Conservation (phyloP, 1,140 invertebrate species). For the Bombus sibiricus region DNA sequence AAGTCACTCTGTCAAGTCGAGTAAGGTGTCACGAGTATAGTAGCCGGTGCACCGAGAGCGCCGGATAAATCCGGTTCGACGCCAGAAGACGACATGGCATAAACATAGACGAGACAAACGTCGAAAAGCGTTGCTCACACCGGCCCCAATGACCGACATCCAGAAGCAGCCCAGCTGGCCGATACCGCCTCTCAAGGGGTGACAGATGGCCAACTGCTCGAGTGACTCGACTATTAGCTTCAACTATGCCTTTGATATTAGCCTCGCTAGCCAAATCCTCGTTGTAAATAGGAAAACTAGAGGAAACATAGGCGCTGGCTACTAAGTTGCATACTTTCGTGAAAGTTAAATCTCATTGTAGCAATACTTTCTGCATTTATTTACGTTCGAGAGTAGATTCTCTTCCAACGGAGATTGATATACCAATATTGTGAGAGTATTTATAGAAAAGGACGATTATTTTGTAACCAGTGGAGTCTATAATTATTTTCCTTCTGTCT, state of each 20-base stretch:
- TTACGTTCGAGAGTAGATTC: too few relatives aligned
- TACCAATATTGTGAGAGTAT: too few relatives aligned
- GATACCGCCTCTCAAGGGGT: neutral
- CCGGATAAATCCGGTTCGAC: conserved; percentile 76
- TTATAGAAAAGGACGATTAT: neutral
- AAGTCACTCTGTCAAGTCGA: conserved; percentile 75
- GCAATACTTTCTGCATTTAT: too few relatives aligned
- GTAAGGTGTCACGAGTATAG: conserved; percentile 73
- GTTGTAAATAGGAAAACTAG: too few relatives aligned
- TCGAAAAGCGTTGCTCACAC: conserved; percentile 51
- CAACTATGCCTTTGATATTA: neutral
- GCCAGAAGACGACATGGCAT: conserved; percentile 63
- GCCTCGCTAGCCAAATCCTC: too few relatives aligned
- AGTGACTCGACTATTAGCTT: neutral
- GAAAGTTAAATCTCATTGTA: too few relatives aligned
- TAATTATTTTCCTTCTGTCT: too few relatives aligned
- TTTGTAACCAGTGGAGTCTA: neutral
- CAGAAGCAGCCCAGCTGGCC: neutral
- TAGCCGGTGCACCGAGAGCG: conserved; percentile 65
- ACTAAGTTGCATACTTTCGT: too few relatives aligned
- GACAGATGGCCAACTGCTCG: neutral
- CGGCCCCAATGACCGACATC: conserved; percentile 29
- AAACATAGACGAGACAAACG: conserved; percentile 66
- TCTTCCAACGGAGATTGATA: too few relatives aligned
- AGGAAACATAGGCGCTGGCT: too few relatives aligned